These are phyloP conservation scores for Calameuta idolon DNA, from an alignment of 2,888 invertebrate genomes.

Conservation along the genomic window DNA sequence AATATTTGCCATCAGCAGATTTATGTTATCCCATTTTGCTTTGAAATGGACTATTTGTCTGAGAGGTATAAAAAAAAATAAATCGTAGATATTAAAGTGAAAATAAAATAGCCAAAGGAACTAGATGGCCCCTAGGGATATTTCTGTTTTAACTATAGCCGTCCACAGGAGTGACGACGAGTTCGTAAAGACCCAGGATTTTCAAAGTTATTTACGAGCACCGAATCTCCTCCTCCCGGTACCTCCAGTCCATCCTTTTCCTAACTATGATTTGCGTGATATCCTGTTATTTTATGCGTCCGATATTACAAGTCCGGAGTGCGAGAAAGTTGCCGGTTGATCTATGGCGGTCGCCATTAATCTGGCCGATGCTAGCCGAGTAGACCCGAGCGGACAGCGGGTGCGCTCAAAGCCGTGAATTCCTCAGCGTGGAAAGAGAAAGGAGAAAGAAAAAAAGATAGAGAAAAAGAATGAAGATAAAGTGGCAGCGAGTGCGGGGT, in stretches of 20 bases:
- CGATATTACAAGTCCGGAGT: background rate
- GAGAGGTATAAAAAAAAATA: background rate
- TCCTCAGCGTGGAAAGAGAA: background rate
- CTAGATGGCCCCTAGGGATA: background rate
- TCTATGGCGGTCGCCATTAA: background rate
- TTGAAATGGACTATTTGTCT: too few relatives aligned
- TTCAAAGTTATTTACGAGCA: background rate
- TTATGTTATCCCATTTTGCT: too few relatives aligned
- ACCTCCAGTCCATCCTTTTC: background rate
- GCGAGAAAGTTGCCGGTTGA: background rate
- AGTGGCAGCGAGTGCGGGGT: background rate
- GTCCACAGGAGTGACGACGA: background rate
- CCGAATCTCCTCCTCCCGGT: background rate
- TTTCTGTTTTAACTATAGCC: background rate
- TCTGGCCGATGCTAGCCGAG: background rate
- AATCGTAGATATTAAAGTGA: background rate
- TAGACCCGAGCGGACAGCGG: background rate
- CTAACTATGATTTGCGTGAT: conserved; percentile 2
- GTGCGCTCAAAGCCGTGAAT: background rate
- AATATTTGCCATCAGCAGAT: too few relatives aligned
- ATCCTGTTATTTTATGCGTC: conserved; percentile 5
- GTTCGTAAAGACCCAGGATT: background rate
- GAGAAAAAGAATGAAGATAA: background rate
- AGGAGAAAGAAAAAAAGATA: background rate
- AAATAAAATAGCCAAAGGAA: background rate